A percentile compares a stretch with the other conserved stretches of the same genome.
Conservation (phyloP, 2,888 invertebrate species). For the Beris chalybata region DNA sequence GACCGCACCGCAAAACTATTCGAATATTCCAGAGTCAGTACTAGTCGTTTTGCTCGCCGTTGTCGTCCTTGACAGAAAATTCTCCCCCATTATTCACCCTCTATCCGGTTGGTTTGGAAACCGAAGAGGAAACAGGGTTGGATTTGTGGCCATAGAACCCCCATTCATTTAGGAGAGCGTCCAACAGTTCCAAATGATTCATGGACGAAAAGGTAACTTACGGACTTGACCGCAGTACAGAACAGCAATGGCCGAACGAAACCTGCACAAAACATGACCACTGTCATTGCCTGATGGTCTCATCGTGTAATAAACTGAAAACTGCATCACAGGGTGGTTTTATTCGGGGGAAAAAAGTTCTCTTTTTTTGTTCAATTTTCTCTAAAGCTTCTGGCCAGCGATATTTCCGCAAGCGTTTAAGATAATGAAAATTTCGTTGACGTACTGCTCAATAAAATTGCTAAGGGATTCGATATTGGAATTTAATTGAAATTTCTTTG, state of each 20-base stretch:
- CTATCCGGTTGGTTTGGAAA: background rate
- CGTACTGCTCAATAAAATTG: no score
- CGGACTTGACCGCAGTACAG: constrained; percentile 19
- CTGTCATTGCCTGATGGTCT: constrained; percentile 23
- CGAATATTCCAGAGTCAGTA: constrained; percentile 8
- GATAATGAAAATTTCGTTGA: no score
- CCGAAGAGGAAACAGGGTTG: background rate
- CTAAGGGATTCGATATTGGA: no score
- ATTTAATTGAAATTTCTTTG: no score
- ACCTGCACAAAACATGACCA: constrained; percentile 27
- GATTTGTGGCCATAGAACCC: background rate
- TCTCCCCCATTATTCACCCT: constrained; percentile 2
- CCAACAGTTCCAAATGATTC: constrained; percentile 17
- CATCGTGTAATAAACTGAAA: constrained; percentile 15
- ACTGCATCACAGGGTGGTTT: background rate
- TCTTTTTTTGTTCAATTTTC: no score
- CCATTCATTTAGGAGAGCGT: background rate
- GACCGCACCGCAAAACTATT: constrained; percentile 28
- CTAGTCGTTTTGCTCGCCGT: constrained; percentile 19
- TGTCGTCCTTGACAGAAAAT: constrained; percentile 23
- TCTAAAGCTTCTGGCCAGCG: no score
- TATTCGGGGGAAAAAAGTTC: no score
- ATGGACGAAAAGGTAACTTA: constrained; percentile 19
- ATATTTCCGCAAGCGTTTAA: no score
- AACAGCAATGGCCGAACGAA: constrained; percentile 28